These are phyloP conservation scores for Lampropteryx suffumata DNA, from an alignment of 2,888 invertebrate species.

Conservation along the genomic window DNA sequence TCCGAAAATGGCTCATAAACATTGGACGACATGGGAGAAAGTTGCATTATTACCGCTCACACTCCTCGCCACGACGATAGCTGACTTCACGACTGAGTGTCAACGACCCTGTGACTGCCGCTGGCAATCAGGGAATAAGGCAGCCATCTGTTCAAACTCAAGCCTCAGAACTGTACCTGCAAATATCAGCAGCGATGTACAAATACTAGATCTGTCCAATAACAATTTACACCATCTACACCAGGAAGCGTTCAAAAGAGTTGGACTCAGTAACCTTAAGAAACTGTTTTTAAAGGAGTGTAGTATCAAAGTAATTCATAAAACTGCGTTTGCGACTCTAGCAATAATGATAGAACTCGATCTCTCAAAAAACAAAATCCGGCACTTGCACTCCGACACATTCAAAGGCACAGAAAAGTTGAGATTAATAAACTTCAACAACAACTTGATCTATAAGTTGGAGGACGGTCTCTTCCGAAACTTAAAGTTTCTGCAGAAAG, in stretches of 20 bases:
- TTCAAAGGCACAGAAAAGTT: slow-evolving; percentile 88
- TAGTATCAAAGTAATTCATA: slow-evolving; percentile 86
- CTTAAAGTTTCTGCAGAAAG: slow-evolving; percentile 88
- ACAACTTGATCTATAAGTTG: slow-evolving; percentile 89
- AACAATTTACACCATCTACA: slow-evolving; percentile 86
- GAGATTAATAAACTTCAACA: slow-evolving; percentile 88
- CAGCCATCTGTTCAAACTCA: slow-evolving; percentile 90
- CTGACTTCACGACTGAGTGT: slow-evolving; percentile 85
- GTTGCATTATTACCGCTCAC: slow-evolving; percentile 59
- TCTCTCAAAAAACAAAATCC: slow-evolving; percentile 88
- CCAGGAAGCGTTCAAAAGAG: slow-evolving; percentile 86
- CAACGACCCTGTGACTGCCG: slow-evolving; percentile 90
- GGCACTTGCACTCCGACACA: slow-evolving; percentile 85
- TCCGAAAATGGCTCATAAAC: slow-evolving; percentile 77
- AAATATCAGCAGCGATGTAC: slow-evolving; percentile 87
- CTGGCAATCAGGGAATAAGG: slow-evolving; percentile 93
- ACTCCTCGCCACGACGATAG: slow-evolving; percentile 62
- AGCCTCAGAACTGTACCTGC: slow-evolving; percentile 87
- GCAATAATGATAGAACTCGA: slow-evolving; percentile 92
- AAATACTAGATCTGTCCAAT: slow-evolving; percentile 88
- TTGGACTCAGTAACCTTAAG: slow-evolving; percentile 90
- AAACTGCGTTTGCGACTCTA: slow-evolving; percentile 89
- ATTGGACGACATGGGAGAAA: slow-evolving; percentile 78
- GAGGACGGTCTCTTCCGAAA: slow-evolving; percentile 89
- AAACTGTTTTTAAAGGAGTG: slow-evolving; percentile 90